phyloP scores from a whole-genome alignment of 2,113 vertebrate species.

The Bufo bufo region DNA sequence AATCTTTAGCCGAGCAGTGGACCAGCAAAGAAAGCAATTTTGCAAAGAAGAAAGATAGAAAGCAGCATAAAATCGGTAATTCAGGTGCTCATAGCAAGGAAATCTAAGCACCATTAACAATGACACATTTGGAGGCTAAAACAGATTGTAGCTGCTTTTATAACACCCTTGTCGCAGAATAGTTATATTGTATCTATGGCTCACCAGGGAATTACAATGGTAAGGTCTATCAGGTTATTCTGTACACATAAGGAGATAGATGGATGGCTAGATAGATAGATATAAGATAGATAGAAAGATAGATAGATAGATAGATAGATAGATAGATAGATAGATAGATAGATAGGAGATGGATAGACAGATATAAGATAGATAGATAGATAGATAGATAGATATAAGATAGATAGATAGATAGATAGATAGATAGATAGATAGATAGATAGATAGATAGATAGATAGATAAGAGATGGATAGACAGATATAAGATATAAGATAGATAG shows the following conservation, averaged over 20 bases:
- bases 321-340: too few relatives aligned
- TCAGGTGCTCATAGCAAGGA: conserved; percentile 39
- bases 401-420: too few relatives aligned
- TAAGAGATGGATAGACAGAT: too few relatives aligned
- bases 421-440: too few relatives aligned
- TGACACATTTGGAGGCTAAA: conserved; percentile 10
- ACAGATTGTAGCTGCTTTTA: conserved; percentile 25
- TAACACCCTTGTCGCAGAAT: conserved; percentile 28
- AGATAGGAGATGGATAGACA: too few relatives aligned
- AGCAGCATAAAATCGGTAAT: conserved; percentile 26
- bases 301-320: too few relatives aligned
- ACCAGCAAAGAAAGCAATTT: conserved; percentile 52
- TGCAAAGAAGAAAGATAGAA: conserved; percentile 54
- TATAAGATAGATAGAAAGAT: too few relatives aligned
- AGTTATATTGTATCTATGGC: conserved; percentile 4
- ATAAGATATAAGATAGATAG: too few relatives aligned
- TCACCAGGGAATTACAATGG: not conserved
- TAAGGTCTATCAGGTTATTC: not conserved
- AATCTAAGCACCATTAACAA: conserved; percentile 44
- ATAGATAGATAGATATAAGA: too few relatives aligned
- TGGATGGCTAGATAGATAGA: not conserved
- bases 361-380: too few relatives aligned
- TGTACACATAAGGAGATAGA: not conserved
- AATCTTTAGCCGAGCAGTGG: conserved; percentile 45
- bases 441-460: too few relatives aligned